Conservation (phyloP, 1,140 invertebrate species). For the Episyrphus balteatus region DNA sequence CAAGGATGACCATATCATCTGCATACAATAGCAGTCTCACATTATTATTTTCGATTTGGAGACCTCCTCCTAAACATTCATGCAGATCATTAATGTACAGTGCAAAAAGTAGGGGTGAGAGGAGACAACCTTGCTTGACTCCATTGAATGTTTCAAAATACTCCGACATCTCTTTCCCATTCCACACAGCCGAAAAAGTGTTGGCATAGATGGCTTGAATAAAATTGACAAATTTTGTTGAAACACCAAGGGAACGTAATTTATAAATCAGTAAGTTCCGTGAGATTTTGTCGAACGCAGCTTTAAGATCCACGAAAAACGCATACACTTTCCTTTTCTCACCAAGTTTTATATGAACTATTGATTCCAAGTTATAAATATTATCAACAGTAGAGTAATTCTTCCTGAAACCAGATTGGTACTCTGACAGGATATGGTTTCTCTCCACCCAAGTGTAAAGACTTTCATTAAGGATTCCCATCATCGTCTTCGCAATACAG, state of each 20-base stretch:
- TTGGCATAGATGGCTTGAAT: neutral
- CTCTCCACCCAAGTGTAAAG: neutral
- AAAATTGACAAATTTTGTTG: neutral
- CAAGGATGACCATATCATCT: neutral
- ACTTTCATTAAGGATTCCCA: neutral
- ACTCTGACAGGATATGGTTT: neutral
- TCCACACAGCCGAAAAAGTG: neutral
- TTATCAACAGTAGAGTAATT: neutral
- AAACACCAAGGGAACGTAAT: neutral
- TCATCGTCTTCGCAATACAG: neutral
- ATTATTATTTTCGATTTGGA: neutral
- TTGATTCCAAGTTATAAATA: neutral
- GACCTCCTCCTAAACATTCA: neutral
- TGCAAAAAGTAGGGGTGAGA: neutral
- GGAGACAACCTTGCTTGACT: neutral
- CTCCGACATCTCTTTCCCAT: neutral
- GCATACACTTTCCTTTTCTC: neutral
- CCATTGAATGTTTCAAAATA: neutral
- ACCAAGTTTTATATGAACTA: neutral
- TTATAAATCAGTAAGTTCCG: neutral
- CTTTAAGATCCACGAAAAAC: too few relatives aligned
- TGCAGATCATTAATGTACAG: neutral
- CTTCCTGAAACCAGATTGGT: neutral
- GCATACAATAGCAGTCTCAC: neutral
- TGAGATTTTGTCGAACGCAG: too few relatives aligned